phyloP scores from a whole-genome alignment of 2,888 invertebrate species.

The Drosophila neoperkinsi region DNA sequence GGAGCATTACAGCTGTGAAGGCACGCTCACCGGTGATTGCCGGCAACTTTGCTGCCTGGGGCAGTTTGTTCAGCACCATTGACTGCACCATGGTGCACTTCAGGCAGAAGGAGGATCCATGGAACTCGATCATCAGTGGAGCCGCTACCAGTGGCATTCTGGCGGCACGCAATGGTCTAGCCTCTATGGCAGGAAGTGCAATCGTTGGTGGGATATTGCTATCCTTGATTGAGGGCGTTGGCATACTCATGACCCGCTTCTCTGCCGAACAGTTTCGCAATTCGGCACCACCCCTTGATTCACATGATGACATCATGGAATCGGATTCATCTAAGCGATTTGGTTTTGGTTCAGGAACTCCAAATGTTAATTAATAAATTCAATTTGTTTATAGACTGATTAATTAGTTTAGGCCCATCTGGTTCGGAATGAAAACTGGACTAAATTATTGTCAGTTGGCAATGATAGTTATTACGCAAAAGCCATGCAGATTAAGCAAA shows the following conservation, averaged over 20 bases:
- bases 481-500: background rate
- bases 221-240: slow-evolving; percentile 63
- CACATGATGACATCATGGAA: slow-evolving; percentile 34
- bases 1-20: slow-evolving; percentile 60
- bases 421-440: background rate
- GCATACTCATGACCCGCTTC: slow-evolving; percentile 62
- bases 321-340: slow-evolving; percentile 24
- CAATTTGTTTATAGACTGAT: slow-evolving; percentile 9
- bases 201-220: slow-evolving; percentile 63
- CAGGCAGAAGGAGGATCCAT: slow-evolving; percentile 70
- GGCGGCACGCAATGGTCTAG: slow-evolving; percentile 63
- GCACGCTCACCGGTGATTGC: slow-evolving; percentile 58
- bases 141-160: slow-evolving; percentile 69
- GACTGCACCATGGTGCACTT: slow-evolving; percentile 64
- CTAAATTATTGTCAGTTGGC: background rate
- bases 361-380: slow-evolving; percentile 56
- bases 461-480: background rate
- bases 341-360: slow-evolving; percentile 38
- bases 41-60: slow-evolving; percentile 71
- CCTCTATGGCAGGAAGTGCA: slow-evolving; percentile 68
- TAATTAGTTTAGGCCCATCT: background rate
- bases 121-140: slow-evolving; percentile 72
- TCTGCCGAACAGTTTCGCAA: slow-evolving; percentile 66
- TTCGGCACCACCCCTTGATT: slow-evolving; percentile 26
- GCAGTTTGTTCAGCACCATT: slow-evolving; percentile 65